Base-by-base conservation (phyloP, 2,797 vertebrate genomes). In the Catharus ustulatus region DNA sequence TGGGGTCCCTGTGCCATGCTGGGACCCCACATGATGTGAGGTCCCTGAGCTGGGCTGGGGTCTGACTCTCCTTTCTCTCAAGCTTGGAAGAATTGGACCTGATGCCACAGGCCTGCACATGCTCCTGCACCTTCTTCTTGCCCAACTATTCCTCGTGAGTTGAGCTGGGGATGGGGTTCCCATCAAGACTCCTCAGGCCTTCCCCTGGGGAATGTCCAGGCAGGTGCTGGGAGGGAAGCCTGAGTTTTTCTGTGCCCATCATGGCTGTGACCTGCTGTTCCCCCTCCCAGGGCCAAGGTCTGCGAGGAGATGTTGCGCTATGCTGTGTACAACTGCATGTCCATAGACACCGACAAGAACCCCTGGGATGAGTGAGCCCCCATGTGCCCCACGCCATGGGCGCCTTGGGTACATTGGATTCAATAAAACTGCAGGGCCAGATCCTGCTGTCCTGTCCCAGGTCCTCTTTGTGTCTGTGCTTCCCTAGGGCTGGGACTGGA, bases 231-330 rank as follows among this genome's bases (percentile, higher is more conserved):
- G 61, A 87, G 42, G 57, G 61, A 63, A 46, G 9, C 2, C 3
- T 23, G 62, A 54, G 42, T 40, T 6, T 72, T 27, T 43, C 1
- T 1, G 16, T 40, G 58, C 36, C 21, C 3, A 2, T 7, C 54
- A 11, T 2, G 6, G 32, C 58, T 1, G 0, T 95, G 69, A 95
- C 75, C 21, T 4, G 6, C 13, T 0, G 0, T 86, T 52, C 17
- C 46, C 5, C 36, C 36, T 21, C 24, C 9, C 81, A 99, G 99
- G 84, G 99, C 98, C 76, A 99, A 99, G 67, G 97, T 98, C 16
- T 99, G 99, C 1, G 99, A 99, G 93, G 98, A 99, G 93, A 98
- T 99, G 95, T 98, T 99, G 84, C 99, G 99, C 42, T 99, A 99
- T 0, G 99, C 99, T 0, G 98, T 99, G 2, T 99, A 99, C 97